Conservation (phyloP, 2,113 vertebrate species). For the Lophochroa leadbeateri region DNA sequence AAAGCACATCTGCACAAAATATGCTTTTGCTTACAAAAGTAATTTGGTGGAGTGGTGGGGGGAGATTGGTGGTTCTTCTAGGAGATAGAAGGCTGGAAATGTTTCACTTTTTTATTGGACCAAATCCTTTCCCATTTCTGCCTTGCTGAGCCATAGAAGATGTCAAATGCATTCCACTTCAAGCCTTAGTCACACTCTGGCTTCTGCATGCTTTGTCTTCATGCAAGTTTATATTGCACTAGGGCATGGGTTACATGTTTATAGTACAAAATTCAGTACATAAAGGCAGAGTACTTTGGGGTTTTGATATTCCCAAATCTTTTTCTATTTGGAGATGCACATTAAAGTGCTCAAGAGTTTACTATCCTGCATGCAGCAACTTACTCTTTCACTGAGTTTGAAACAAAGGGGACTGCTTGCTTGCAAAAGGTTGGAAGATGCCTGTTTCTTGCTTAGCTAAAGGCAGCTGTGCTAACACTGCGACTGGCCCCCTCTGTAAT, state of each 20-base stretch:
- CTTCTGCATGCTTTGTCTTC: background rate
- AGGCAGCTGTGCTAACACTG: background rate
- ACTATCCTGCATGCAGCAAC: background rate
- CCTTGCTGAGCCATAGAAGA: background rate
- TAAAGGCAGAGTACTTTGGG: background rate
- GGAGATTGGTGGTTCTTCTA: background rate
- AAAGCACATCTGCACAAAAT: background rate
- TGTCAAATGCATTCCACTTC: background rate
- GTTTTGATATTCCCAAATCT: background rate
- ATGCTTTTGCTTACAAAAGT: background rate
- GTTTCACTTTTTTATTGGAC: background rate
- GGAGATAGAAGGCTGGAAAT: background rate
- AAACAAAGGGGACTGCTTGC: background rate
- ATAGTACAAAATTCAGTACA: background rate
- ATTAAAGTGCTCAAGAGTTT: background rate
- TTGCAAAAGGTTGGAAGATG: background rate
- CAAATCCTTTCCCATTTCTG: background rate
- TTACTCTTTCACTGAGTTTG: background rate
- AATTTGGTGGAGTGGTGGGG: fast-evolving
- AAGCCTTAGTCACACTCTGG: background rate
- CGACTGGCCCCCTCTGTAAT: background rate
- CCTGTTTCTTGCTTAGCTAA: background rate
- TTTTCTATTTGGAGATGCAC: background rate
- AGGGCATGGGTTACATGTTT: background rate
- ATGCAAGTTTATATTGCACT: background rate